These are phyloP conservation scores for Poeciliopsis infans DNA, from an alignment of 2,797 vertebrate species.

Conservation along the genomic window DNA sequence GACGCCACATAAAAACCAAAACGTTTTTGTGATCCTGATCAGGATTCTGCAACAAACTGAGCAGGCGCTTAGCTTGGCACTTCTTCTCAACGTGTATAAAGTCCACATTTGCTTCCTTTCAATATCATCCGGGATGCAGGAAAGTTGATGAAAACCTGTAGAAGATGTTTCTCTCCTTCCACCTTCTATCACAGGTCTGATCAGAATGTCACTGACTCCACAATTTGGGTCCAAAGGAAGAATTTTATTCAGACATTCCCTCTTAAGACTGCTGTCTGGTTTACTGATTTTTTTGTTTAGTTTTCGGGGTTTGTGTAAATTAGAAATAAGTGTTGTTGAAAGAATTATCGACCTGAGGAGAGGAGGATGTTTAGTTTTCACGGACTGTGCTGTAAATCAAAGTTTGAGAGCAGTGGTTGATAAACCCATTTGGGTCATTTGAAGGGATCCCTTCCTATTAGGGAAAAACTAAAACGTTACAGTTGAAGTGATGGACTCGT, in stretches of 20 bases:
- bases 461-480: conserved; percentile 49
- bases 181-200: background rate
- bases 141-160: background rate
- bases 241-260: background rate
- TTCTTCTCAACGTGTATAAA: background rate
- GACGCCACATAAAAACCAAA: background rate
- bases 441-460: conserved; percentile 8
- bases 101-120: background rate
- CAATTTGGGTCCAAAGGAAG: background rate
- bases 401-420: conserved; percentile 17
- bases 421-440: conserved; percentile 15
- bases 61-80: background rate
- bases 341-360: background rate
- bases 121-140: background rate
- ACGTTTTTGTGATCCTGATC: background rate
- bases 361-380: conserved; percentile 14
- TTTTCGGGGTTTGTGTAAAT: background rate
- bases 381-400: background rate
- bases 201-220: background rate
- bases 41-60: background rate
- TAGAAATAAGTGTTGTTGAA: conserved; percentile 11
- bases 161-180: background rate
- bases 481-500: conserved; percentile 36
- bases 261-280: background rate
- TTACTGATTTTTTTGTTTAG: background rate